Evolutionary conservation across 2,113 vertebrate genomes (phyloP).

Genomic region (Myotis brandtii): DNA sequence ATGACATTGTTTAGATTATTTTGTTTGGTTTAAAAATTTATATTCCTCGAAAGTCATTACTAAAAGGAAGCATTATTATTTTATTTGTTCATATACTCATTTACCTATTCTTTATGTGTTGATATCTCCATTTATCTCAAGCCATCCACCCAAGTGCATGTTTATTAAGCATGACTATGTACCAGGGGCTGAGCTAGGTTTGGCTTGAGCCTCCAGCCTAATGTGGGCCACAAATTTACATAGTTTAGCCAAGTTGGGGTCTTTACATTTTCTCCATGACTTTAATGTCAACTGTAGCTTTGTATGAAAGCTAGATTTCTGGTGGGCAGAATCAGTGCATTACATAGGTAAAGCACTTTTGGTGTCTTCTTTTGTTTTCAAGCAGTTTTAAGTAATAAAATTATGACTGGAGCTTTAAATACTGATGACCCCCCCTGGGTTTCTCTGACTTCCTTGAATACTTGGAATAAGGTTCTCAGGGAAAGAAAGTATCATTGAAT

Average conservation of each 20-base stretch:
- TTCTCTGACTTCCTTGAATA: slow-evolving; percentile 1
- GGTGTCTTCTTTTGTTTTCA: background rate
- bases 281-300: slow-evolving; percentile 23
- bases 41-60: slow-evolving; percentile 21
- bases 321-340: background rate
- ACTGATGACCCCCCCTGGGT: background rate
- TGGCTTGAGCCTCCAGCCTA: background rate
- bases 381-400: slow-evolving; percentile 36
- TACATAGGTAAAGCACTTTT: slow-evolving; percentile 5
- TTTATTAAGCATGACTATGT: slow-evolving; percentile 34
- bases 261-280: background rate
- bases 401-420: slow-evolving; percentile 12
- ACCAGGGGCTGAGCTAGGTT: background rate
- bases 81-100: background rate
- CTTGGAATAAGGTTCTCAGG: background rate
- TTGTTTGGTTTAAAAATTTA: slow-evolving; percentile 34
- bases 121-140: slow-evolving; percentile 21
- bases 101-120: background rate
- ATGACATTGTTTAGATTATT: slow-evolving; percentile 56
- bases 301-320: background rate
- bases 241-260: background rate
- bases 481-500: background rate
- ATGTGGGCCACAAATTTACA: background rate
- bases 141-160: background rate
- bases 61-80: slow-evolving; percentile 9